Percentiles rank a stretch among this genome's conserved stretches.
Evolutionary conservation across 2,797 vertebrate genomes (phyloP).

Genomic region (Streptopelia turtur): DNA sequence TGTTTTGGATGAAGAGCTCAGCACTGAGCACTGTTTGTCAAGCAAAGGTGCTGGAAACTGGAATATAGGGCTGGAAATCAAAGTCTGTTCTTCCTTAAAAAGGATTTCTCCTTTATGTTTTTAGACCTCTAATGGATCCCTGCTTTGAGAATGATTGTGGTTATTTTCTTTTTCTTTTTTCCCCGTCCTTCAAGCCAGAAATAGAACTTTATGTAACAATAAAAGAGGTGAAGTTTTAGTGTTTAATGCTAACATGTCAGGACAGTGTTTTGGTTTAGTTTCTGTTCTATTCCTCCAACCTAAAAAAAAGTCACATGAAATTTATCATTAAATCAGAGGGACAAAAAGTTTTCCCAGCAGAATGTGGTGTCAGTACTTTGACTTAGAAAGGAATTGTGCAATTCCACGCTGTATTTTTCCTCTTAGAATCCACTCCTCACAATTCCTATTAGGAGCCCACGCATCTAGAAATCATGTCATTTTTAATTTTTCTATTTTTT

Average conservation of each 20-base stretch:
- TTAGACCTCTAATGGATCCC: not conserved
- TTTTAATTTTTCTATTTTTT: not conserved
- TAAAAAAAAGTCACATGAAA: not conserved
- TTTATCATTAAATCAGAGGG: not conserved
- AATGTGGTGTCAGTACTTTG: not conserved
- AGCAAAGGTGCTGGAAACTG: not conserved
- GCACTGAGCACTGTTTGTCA: not conserved
- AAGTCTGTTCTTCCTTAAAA: not conserved
- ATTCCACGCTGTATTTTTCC: not conserved
- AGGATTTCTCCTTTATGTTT: not conserved
- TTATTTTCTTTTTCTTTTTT: constrained; percentile 1
- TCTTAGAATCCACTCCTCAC: not conserved
- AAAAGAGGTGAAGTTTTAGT: not conserved
- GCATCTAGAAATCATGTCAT: not conserved
- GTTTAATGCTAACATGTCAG: not conserved
- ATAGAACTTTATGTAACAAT: constrained; percentile 30
- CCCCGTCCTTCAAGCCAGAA: not conserved
- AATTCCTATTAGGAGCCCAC: not conserved
- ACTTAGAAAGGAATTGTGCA: not conserved
- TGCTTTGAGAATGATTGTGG: not conserved
- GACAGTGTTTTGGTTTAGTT: constrained; percentile 18
- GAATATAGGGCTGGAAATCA: not conserved
- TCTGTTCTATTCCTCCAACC: not conserved
- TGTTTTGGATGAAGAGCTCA: not conserved
- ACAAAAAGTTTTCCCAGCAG: constrained; percentile 22